These are phyloP conservation scores for Leptinotarsa peninsularis DNA, from an alignment of 2,888 invertebrate species.

Conservation along the genomic window DNA sequence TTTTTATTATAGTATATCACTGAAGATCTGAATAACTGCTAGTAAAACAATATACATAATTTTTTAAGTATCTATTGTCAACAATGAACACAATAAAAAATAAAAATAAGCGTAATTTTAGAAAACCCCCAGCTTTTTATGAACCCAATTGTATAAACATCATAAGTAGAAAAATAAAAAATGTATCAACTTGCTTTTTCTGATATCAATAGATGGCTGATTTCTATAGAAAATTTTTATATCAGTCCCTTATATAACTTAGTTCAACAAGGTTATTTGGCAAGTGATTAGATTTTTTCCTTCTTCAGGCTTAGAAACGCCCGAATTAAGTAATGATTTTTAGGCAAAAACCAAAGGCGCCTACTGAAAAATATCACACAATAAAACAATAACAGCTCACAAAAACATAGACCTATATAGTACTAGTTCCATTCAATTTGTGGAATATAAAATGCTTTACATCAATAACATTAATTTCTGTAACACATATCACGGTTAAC, in stretches of 20 bases:
- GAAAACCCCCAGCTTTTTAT: no score
- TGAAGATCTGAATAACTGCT: no score
- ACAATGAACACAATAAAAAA: no score
- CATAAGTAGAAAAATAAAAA: no score
- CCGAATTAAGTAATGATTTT: constrained; percentile 11
- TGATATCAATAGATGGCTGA: neutral
- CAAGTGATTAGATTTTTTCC: neutral
- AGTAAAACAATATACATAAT: no score
- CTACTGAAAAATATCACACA: constrained; percentile 23
- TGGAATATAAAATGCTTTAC: constrained; percentile 71
- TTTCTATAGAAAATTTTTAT: constrained; percentile 7
- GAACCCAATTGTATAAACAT: no score
- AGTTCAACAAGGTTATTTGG: constrained; percentile 14
- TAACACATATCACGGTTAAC: constrained; percentile 75
- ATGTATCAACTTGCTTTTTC: neutral
- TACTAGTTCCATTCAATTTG: constrained; percentile 63
- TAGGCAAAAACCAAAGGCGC: neutral
- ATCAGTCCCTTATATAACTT: constrained; percentile 7
- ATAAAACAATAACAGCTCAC: constrained; percentile 26
- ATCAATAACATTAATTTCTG: constrained; percentile 79
- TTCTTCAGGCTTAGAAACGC: neutral
- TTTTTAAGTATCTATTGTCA: no score
- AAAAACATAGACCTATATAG: constrained; percentile 27
- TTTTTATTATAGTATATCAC: no score
- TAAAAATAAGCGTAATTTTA: no score